phyloP scores from a whole-genome alignment of 2,113 vertebrate species.

The Nibea coibor region DNA sequence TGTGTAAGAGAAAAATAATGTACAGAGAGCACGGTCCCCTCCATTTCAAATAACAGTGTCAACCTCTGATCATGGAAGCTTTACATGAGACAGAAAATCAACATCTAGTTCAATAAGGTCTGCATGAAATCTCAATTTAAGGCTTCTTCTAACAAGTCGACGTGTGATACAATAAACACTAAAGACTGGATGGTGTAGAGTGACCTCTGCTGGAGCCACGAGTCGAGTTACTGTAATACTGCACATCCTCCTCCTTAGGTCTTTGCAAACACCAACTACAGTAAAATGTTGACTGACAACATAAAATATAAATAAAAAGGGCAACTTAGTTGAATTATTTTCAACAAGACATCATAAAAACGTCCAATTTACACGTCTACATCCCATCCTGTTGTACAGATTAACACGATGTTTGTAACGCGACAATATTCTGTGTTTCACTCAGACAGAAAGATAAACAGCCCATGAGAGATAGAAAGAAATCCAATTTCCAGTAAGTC shows the following conservation, averaged over 20 bases:
- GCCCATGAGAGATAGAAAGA: background rate
- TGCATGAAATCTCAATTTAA: background rate
- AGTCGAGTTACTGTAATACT: constrained; percentile 48
- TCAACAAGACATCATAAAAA: constrained; percentile 36
- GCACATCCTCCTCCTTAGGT: constrained; percentile 33
- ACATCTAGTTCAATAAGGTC: constrained; percentile 6
- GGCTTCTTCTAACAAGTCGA: background rate
- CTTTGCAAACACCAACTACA: constrained; percentile 38
- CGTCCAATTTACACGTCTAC: constrained; percentile 8
- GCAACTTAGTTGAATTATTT: constrained; percentile 33
- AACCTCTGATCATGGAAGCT: constrained; percentile 2
- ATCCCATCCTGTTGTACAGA: constrained; percentile 18
- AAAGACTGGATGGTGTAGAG: constrained; percentile 16
- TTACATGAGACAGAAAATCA: constrained; percentile 27
- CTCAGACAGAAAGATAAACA: background rate
- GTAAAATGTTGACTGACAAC: constrained; percentile 34
- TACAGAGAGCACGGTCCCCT: background rate
- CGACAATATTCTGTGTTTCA: constrained; percentile 19
- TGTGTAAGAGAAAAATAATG: constrained; percentile 22
- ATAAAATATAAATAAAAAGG: constrained; percentile 69
- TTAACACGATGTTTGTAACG: background rate
- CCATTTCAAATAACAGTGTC: background rate
- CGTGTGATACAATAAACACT: background rate
- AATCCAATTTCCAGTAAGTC: background rate
- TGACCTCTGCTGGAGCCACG: constrained; percentile 49